phyloP scores from a whole-genome alignment of 2,797 vertebrate genomes.

The Schizopygopsis malacanthus region DNA sequence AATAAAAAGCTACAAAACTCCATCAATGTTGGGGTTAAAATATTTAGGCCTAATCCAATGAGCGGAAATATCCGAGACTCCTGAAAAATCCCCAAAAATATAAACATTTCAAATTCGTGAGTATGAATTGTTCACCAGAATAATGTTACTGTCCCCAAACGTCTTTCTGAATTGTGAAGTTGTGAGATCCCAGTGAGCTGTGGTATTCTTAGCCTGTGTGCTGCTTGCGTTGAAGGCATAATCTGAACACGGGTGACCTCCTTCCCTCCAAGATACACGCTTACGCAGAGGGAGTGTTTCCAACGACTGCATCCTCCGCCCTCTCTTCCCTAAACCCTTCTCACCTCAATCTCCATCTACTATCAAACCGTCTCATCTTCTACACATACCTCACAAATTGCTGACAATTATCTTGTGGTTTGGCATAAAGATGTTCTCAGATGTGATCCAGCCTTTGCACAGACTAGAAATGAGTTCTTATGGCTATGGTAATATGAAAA shows the following conservation, averaged over 20 bases:
- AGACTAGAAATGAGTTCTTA: conserved; percentile 14
- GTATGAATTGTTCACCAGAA: not conserved
- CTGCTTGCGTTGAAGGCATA: conserved; percentile 46
- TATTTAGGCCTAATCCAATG: conserved; percentile 34
- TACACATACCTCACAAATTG: conserved; percentile 68
- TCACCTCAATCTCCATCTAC: conserved; percentile 57
- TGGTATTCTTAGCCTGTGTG: conserved; percentile 39
- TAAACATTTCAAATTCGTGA: not conserved
- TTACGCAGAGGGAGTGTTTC: conserved; percentile 72
- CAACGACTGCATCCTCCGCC: conserved; percentile 63
- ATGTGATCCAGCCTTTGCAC: conserved; percentile 23
- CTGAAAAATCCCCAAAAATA: not conserved
- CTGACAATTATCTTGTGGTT: conserved; percentile 51
- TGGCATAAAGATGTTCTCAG: conserved; percentile 29
- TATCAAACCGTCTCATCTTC: conserved; percentile 62
- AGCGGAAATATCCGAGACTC: conserved; percentile 2
- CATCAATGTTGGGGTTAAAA: not conserved
- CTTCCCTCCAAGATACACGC: conserved; percentile 61
- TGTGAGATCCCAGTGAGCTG: not conserved
- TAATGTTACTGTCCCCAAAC: not conserved
- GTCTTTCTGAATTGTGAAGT: not conserved
- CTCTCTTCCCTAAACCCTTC: conserved; percentile 67
- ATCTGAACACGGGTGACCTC: conserved; percentile 55
- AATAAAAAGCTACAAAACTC: not conserved
- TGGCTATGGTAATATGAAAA: conserved; percentile 16